Evolutionary conservation across 2,113 vertebrate genomes (phyloP), one percentile per base, ranked within the genome.

Genomic region (Macquaria ambigua): DNA sequence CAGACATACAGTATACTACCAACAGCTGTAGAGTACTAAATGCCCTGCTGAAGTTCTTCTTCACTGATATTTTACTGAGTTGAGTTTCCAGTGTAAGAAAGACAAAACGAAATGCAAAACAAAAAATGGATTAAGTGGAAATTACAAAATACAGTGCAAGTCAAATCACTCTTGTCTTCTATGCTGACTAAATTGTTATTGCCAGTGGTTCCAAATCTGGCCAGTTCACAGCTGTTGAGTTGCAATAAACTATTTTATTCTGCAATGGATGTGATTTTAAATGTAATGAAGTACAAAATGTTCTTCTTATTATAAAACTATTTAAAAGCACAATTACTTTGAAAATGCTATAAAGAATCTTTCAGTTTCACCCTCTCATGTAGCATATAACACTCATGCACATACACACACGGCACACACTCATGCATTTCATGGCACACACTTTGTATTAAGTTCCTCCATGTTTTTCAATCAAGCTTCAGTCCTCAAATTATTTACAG

Each of bases 91-190:
- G 1, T 43, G 20, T 23, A n/a, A n/a, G 73, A 41, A 50, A 76
- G 56, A 53, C 55, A 53, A n/a, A n/a, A 61, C 20, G 55, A n/a
- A n/a, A n/a, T n/a, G n/a, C n/a, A n/a, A n/a, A n/a, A n/a, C n/a
- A n/a, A n/a, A n/a, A n/a, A n/a, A n/a, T n/a, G n/a, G 67, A 67
- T 73, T 68, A 23, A 72, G 23, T 66, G 34, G 50, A 59, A 63
- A 81, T 75, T 25, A 52, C 55, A 46, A 53, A 74, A 25, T 15
- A 59, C n/a, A n/a, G n/a, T n/a, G n/a, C n/a, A 78, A 79, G 61
- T 59, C 41, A 77, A 78, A 28, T 71, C 39, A n/a, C 55, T 70
- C 37, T 18, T 52, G 46, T 39, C 16, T 5, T 68, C 25, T 75
- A 14, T 46, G 50, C 43, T 48, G 21, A 64, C 48, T 9, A 16